Percentiles rank a stretch among this genome's conserved stretches.
phyloP scores from a whole-genome alignment of 1,140 invertebrate genomes.

The Chironomus striatipennis region DNA sequence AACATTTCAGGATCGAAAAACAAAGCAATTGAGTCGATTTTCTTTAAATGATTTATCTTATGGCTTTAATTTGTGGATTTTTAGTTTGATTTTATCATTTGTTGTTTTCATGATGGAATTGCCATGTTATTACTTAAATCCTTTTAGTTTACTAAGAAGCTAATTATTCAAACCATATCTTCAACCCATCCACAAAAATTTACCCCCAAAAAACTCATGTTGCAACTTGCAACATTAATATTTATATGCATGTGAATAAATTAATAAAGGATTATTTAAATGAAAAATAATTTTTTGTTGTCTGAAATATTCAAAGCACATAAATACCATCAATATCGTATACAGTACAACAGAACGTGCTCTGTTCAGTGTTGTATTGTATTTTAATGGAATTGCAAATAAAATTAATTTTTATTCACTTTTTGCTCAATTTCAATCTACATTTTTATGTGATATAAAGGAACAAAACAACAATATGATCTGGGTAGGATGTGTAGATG shows the following conservation, averaged over 20 bases:
- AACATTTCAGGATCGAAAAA: too few species aligned
- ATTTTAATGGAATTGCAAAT: not conserved
- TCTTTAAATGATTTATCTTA: too few species aligned
- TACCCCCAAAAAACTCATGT: not conserved
- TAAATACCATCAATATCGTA: not conserved
- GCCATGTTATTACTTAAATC: too few species aligned
- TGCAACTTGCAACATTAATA: not conserved
- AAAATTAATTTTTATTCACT: not conserved
- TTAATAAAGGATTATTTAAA: not conserved
- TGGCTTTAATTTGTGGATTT: too few species aligned
- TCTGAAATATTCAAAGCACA: not conserved
- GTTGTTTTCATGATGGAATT: too few species aligned
- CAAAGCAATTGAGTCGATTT: too few species aligned
- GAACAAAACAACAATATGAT: too few species aligned
- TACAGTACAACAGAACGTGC: not conserved
- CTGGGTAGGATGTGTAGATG: too few species aligned
- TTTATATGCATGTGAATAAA: not conserved
- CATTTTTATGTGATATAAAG: not conserved
- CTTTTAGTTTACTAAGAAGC: too few species aligned
- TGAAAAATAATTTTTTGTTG: not conserved
- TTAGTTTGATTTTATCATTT: too few species aligned
- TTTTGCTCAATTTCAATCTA: not conserved
- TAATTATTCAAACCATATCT: too few species aligned
- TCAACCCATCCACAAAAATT: too few species aligned
- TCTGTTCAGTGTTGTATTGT: not conserved